Base-by-base conservation (phyloP, 2,797 vertebrate species). In the Gymnocypris eckloni region DNA sequence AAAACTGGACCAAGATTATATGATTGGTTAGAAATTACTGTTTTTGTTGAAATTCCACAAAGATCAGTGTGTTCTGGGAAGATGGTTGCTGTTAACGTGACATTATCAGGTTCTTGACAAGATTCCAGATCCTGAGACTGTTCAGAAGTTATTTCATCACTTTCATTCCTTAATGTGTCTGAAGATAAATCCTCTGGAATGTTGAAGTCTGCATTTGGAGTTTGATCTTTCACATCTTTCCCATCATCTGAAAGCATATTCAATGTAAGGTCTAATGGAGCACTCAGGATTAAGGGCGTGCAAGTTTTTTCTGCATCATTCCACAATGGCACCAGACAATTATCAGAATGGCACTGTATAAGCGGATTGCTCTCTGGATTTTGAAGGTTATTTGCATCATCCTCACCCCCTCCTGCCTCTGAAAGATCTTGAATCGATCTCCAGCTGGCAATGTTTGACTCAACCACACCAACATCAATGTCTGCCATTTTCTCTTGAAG, bases 351-450 rank as follows among this genome's bases (percentile, higher is more conserved):
- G 81, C 94, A 77, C 33, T 90, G 90, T 75, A 80, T 85, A 48
- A 90, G 56, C 15, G 84, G 64, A 86, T 20, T 81, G 4, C 75
- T 90, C 61, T 92, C 90, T 78, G 93, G 91, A 79, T 90, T 90
- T 89, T 94, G 94, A 48, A 94, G 89, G 92, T 96, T 96, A 86
- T 94, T 95, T 82, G 93, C 90, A 88, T 96, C 94, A 69, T 96
- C 94, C 84, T 95, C 95, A 45, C 93, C 95, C 52, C 94, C 94
- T 0, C 95, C 95, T 86, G 95, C 94, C 85, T 95, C 94, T 84
- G 94, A 95, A 69, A 96, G 94, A 89, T 95, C 95, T 86, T 95
- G 94, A 39, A 94, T 95, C 4, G 95, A 95, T 87, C 91, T 95
- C 95, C 95, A 96, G 45, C 25, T 83, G 22, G 87, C 91, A 85